These are phyloP conservation scores for Agelas oroides DNA, from an alignment of 37 sponge, comb jelly and placozoan species.

Conservation along the genomic window DNA sequence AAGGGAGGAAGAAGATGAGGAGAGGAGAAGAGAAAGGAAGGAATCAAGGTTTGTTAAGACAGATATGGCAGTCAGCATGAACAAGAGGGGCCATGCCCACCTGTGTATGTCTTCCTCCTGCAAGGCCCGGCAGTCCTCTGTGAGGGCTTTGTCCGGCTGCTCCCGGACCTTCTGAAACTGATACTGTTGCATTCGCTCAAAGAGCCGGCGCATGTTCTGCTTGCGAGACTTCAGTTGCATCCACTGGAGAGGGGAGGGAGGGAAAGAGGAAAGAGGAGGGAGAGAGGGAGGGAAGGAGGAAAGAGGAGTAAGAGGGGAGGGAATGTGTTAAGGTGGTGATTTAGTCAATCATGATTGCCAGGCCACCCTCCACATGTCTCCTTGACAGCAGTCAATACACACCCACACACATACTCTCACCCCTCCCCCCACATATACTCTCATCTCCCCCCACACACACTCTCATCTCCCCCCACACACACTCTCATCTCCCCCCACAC, in stretches of 20 bases:
- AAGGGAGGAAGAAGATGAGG: too few species aligned
- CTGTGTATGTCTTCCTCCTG: constrained; percentile 88
- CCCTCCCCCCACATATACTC: neutral
- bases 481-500: neutral
- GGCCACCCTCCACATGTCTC: too few species aligned
- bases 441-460: neutral
- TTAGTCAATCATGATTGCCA: too few species aligned
- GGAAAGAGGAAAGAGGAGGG: neutral
- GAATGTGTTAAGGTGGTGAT: too few species aligned
- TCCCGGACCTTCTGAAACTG: constrained; percentile 91
- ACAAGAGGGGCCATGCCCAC: constrained; percentile 18
- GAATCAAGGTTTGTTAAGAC: too few species aligned
- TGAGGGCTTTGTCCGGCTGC: constrained; percentile 81
- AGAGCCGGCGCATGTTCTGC: constrained; percentile 71
- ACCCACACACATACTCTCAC: neutral
- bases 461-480: neutral
- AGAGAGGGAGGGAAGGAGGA: too few species aligned
- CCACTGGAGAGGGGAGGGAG: constrained; percentile 69
- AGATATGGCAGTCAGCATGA: too few species aligned
- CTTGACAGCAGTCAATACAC: too few species aligned
- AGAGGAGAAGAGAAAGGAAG: too few species aligned
- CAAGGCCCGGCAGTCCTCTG: constrained; percentile 78
- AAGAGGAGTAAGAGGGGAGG: too few species aligned
- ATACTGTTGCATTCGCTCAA: constrained; percentile 79
- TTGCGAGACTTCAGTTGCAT: constrained; percentile 84